Base-by-base conservation (phyloP, 2,113 vertebrate genomes). In the Hemichromis elongatus region DNA sequence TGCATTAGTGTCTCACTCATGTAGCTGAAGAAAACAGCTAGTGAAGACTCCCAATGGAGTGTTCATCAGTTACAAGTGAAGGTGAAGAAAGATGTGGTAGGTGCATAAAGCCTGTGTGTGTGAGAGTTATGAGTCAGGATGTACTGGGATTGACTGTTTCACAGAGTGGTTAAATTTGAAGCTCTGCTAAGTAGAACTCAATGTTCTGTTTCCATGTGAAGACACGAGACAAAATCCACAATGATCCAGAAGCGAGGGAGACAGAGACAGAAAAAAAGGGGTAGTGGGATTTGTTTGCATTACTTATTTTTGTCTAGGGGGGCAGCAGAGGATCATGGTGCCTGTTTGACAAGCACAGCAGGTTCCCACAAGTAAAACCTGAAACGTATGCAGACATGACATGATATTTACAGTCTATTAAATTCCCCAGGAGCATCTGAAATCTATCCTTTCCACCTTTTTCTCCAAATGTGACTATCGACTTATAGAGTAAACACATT, bases 201-300 rank as follows among this genome's bases (percentile, higher is more conserved):
- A 90, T 92, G 89, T 92, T 92, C 89, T 89, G 80, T 93, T 92
- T n/a, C 57, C 50, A 9, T 42, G 84, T 63, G 84, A 78, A 47
- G 37, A 77, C 30, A 85, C 26, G 63, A 81, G 30, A 83, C 26
- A 73, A 92, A 85, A 45, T 19, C 24, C 75, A 28, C 33, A 57
- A 45, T 70, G 52, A 66, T 79, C 28, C 37, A 18, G 40, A n/a
- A 61, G 70, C 24, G 47, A 35, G 18, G 19, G 21, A 54, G 5
- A 35, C 24, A 81, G 6, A 24, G 19, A 59, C 18, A 82, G 12
- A 75, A 3, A 79, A 18, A 59, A 33, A 54, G 9, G 37, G 2
- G 33, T n/a, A n/a, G 24, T 9, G 18, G n/a, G 6, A 50, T 14
- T 18, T 28, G 2, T 30, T 52, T 90, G 86, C 2, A 63, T 26